A percentile compares a stretch with the other conserved stretches of the same genome.
These are phyloP conservation scores for Lepus townsendii DNA, from an alignment of 2,797 vertebrate genomes.

Conservation along the genomic window DNA sequence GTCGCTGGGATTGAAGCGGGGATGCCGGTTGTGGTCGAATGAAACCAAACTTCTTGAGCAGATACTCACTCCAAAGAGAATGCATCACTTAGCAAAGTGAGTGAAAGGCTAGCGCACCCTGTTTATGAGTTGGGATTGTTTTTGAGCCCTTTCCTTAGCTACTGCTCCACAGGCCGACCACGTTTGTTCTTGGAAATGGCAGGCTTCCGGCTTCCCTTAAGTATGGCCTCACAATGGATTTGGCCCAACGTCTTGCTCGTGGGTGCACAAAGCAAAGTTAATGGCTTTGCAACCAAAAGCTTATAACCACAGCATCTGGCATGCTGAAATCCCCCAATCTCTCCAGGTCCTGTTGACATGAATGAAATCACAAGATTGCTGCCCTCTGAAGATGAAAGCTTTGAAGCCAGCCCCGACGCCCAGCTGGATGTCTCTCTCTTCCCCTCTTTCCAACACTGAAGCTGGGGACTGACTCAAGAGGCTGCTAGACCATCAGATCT, in stretches of 20 bases:
- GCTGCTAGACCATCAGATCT: not conserved
- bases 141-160: not conserved
- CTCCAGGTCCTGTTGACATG: slow-evolving; percentile 71
- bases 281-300: slow-evolving; percentile 52
- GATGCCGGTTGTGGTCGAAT: not conserved
- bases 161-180: not conserved
- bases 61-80: slow-evolving; percentile 15
- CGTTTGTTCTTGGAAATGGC: not conserved
- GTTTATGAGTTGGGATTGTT: not conserved
- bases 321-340: slow-evolving; percentile 71
- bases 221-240: not conserved
- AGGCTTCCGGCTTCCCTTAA: not conserved
- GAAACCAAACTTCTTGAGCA: not conserved
- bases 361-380: slow-evolving; percentile 78
- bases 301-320: not conserved
- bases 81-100: not conserved
- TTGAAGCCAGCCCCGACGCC: slow-evolving; percentile 64
- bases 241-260: slow-evolving; percentile 67
- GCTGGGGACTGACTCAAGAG: slow-evolving; percentile 44
- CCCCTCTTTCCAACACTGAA: slow-evolving; percentile 48
- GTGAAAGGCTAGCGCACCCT: not conserved
- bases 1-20: not conserved
- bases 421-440: slow-evolving; percentile 50
- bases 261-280: slow-evolving; percentile 48
- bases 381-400: slow-evolving; percentile 80